These are phyloP conservation scores for Lophotriccus pileatus DNA, from an alignment of 2,797 vertebrate genomes.

Conservation along the genomic window DNA sequence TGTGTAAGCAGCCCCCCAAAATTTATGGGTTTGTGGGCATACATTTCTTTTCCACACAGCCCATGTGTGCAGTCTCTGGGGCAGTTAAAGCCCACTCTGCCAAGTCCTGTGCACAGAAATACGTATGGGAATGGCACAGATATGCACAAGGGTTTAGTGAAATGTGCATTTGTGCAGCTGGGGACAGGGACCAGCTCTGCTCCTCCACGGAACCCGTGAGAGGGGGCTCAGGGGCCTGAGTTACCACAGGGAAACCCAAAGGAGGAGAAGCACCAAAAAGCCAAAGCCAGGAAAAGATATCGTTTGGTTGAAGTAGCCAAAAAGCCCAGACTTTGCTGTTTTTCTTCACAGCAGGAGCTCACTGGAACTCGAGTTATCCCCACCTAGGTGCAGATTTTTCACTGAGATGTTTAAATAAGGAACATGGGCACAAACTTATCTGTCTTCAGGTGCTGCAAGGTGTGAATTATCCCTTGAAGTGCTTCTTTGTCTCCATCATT, in stretches of 20 bases:
- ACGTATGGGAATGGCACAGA: background rate
- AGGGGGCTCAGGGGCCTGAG: background rate
- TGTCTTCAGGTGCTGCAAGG: background rate
- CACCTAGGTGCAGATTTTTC: background rate
- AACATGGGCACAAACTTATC: background rate
- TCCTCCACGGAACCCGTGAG: background rate
- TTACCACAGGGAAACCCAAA: accelerated
- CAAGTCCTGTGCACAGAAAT: background rate
- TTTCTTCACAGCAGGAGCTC: background rate
- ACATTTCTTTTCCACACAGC: background rate
- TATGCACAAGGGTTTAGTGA: accelerated
- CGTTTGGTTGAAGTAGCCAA: background rate
- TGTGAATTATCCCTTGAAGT: background rate
- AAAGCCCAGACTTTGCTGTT: background rate
- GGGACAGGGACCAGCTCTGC: background rate
- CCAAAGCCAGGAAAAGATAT: background rate
- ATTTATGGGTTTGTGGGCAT: background rate
- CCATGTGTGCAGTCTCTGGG: background rate
- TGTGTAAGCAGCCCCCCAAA: background rate
- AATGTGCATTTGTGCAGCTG: background rate
- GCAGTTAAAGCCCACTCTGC: background rate
- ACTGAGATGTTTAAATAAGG: background rate
- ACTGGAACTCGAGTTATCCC: background rate
- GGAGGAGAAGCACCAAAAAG: background rate
- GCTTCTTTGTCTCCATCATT: background rate